Conservation (phyloP, 2,797 vertebrate species). For the Adelosebastes latens region DNA sequence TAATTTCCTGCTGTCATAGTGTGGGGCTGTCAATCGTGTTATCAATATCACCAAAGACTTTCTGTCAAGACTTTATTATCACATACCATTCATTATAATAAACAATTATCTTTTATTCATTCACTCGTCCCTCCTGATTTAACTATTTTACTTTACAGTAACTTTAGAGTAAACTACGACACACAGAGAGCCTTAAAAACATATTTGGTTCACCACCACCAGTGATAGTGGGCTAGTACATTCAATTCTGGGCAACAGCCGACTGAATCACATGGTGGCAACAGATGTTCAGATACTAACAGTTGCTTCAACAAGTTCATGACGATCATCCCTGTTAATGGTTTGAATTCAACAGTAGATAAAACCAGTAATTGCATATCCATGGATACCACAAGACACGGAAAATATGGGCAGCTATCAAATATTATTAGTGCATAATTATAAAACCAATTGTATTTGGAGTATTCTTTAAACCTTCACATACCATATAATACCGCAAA, state of each 20-base stretch:
- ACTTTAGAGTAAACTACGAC: background rate
- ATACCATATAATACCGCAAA: background rate
- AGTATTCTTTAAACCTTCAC: background rate
- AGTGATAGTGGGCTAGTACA: background rate
- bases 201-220: constrained; percentile 20
- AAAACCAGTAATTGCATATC: background rate
- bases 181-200: background rate
- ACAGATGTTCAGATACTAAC: background rate
- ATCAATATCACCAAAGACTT: background rate
- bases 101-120: background rate
- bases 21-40: no score
- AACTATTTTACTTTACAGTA: background rate
- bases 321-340: background rate
- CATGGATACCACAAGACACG: background rate
- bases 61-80: background rate
- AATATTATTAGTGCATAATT: background rate
- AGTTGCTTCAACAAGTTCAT: background rate
- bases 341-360: background rate
- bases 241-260: background rate
- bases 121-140: background rate
- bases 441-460: background rate
- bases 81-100: background rate
- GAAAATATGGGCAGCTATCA: background rate
- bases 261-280: background rate
- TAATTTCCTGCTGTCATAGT: no score